Conservation (phyloP, 2,113 vertebrate genomes). For the Eretmochelys imbricata region DNA sequence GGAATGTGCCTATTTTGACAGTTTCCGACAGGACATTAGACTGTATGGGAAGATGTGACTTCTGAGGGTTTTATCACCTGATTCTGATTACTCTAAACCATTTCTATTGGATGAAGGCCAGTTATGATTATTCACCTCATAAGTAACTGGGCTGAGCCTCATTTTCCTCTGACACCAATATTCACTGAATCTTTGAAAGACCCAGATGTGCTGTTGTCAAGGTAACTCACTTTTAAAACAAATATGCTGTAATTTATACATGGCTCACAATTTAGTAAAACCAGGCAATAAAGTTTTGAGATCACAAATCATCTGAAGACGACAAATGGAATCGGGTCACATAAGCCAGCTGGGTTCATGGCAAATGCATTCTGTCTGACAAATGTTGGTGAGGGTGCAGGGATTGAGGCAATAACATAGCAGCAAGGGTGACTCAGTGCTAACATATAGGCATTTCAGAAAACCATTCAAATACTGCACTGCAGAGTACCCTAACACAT, state of each 20-base stretch:
- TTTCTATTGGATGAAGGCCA: neutral
- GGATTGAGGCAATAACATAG: neutral
- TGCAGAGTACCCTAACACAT: neutral
- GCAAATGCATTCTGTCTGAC: neutral
- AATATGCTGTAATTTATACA: neutral
- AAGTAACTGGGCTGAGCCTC: neutral
- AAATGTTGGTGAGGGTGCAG: neutral
- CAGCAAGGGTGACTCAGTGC: rapidly evolving
- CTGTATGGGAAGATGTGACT: rapidly evolving
- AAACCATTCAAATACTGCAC: neutral
- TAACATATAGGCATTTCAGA: neutral
- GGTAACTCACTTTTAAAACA: neutral
- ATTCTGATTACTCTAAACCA: neutral
- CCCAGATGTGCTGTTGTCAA: constrained; percentile 8
- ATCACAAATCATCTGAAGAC: neutral
- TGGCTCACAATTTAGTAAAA: neutral
- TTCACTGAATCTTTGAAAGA: neutral
- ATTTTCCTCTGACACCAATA: neutral
- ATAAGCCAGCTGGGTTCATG: neutral
- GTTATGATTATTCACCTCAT: rapidly evolving
- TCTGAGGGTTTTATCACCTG: neutral
- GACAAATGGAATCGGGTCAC: rapidly evolving
- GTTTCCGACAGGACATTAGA: neutral
- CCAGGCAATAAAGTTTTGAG: neutral
- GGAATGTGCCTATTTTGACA: neutral